Evolutionary conservation across 2,113 vertebrate genomes (phyloP), one percentile per base, ranked within the genome.

Genomic region (Solenodon paradoxus): DNA sequence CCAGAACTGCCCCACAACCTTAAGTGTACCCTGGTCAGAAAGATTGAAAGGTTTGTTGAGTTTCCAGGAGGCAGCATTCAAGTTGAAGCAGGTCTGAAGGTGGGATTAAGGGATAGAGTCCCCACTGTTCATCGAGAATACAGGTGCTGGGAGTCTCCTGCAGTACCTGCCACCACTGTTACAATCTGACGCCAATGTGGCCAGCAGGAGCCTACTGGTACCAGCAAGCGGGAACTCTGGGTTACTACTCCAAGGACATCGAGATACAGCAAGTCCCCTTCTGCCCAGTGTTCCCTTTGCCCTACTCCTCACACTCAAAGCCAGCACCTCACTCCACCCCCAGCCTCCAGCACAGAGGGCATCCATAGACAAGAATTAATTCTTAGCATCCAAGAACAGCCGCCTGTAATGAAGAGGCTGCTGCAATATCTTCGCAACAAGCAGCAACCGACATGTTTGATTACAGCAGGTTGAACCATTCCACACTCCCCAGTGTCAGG

Each of bases 381-480:
- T 57, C 94, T 66, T 82, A 26, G 26, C 77, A 87, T 95, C 97
- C 97, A 96, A 79, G 94, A 95, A 92, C 95, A 96, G 88, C 68
- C 94, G 97, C 96, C 97, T 92, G 93, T 98, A 98, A 98, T 45
- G 95, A 97, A 97, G 95, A 98, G 98, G 97, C 97, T 98, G 98
- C 98, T 98, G 98, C 98, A 98, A 98, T 98, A 98, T 96, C 98
- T 95, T 97, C 59, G 98, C 98, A 98, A 98, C 97, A 98, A 89
- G 96, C 66, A 98, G 98, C 98, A 98, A 98, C 97, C 89, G 79
- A 92, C 97, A 96, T 96, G 96, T 97, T 97, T 28, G 97, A 98
- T 98, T 98, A 98, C 98, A 98, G 95, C 97, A 98, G 98, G 98
- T 98, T 98, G 98, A 98, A 98, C 98, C 90, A 97, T 94, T 97